Base-by-base conservation (phyloP, 2,797 vertebrate genomes). In the Xerus rutilus region DNA sequence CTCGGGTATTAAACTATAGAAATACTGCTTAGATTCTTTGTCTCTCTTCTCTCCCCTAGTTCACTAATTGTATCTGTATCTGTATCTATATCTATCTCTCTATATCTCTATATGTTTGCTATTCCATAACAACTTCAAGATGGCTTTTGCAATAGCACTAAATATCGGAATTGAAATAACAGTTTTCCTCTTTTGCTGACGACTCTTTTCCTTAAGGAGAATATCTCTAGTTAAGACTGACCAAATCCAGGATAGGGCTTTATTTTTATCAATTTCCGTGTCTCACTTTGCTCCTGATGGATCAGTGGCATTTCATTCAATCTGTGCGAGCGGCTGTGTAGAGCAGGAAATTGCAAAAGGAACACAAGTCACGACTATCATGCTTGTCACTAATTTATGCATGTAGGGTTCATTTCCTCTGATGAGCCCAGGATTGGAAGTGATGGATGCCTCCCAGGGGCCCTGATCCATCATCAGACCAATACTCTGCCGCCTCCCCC, bases 321-420 rank as follows among this genome's bases (percentile, higher is more conserved):
- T 89, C 81, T 96, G 86, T 62, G 52, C 45, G 93, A 85, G 65
- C 1, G 52, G 76, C 94, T 89, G 81, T 84, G 79, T 70, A 82
- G 89, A 89, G 93, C 76, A 97, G 94, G 97, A 97, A 96, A 97
- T 92, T 89, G 77, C 76, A 49, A 90, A 94, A 85, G 89, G 92
- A 95, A 85, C 70, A 69, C 1, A 18, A 93, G 73, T 85, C 87
- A 45, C 28, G 35, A 81, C 49, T 82, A 62, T 81, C 62, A 9
- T 69, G 70, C 67, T 93, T 93, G 69, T 64, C 64, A 89, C 89
- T 89, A 94, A 97, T 96, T 96, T 90, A 73, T 97, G 90, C 62
- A 43, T n/a, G 81, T 25, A 43, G 70, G 62, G 74, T 89, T 97
- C 88, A 95, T 96, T 95, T 95, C 91, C 93, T 96, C 69, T 67